Percentiles rank a stretch among this genome's conserved stretches.
phyloP scores from a whole-genome alignment of 2,888 invertebrate genomes.

The Lepas anatifera region DNA sequence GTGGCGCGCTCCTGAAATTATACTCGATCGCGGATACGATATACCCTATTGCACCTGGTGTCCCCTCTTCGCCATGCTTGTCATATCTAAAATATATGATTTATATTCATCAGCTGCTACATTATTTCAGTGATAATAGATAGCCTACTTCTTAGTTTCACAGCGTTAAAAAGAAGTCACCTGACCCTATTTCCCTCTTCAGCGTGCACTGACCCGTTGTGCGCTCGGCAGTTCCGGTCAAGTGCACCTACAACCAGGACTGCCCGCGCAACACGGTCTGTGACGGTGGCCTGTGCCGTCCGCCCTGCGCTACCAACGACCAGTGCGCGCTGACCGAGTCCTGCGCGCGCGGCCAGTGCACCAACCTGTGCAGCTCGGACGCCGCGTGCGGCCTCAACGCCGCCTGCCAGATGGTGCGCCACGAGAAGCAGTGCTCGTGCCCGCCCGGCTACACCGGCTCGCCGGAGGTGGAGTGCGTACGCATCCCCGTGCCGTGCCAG shows the following conservation, averaged over 20 bases:
- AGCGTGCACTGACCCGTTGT: no score
- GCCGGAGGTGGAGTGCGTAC: slow-evolving; percentile 47
- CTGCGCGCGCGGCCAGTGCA: slow-evolving; percentile 29
- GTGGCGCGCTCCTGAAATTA: slow-evolving; percentile 21
- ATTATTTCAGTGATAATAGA: no score
- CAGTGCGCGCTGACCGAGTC: slow-evolving; percentile 29
- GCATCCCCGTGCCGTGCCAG: slow-evolving; percentile 24
- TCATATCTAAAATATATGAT: no score
- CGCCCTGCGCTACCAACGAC: slow-evolving; percentile 28
- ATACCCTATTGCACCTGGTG: no score
- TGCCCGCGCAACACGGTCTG: slow-evolving; percentile 66
- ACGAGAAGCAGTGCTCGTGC: slow-evolving; percentile 85
- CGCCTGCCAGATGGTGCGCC: slow-evolving; percentile 79
- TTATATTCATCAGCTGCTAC: no score
- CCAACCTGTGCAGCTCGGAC: slow-evolving; percentile 24
- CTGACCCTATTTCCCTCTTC: no score
- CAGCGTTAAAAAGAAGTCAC: no score
- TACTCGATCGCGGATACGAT: no score
- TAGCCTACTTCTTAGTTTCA: no score
- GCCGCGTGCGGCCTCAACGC: slow-evolving; percentile 72
- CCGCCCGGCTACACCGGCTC: slow-evolving; percentile 78
- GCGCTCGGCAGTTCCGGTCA: slow-evolving; percentile 65
- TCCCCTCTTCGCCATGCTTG: no score
- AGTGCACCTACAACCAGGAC: slow-evolving; percentile 66
- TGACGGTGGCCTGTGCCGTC: slow-evolving; percentile 71